Base-by-base conservation (phyloP, 2,113 vertebrate species). In the Solea senegalensis region DNA sequence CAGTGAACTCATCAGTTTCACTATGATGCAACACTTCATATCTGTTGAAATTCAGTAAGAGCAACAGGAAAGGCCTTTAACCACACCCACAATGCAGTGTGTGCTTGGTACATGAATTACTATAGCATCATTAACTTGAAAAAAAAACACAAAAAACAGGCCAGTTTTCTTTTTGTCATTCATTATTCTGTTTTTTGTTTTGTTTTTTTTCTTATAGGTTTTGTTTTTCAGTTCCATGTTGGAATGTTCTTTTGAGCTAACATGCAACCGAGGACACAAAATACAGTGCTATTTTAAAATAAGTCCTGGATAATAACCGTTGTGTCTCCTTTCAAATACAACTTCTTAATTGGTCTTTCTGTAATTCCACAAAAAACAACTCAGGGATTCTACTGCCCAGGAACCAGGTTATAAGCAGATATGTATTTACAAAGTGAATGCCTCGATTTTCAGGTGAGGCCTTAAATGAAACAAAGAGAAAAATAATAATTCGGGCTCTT, bases 301-400 rank as follows among this genome's bases (percentile, higher is more conserved):
- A n/a, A 54, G 53, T 62, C 10, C 2, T n/a, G 2, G 8, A 54
- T 7, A 43, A 9, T 2, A 43, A 62, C n/a, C 21, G 8, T 55
- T 48, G 40, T 46, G 49, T 71, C 34, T 43, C 15, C 21, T n/a
- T 53, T 65, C 39, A 40, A 6, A 67, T 55, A n/a, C 28, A 16
- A 11, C 26, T 9, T 7, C 8, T 14, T 46, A 21, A 21, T 27
- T 49, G 27, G 53, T 71, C 9, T 53, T 21, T 48, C n/a, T 8
- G 0, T 51, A 60, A 28, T 21, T 21, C 21, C 39, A 13, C 3
- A 3, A 15, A 54, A 54, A 46, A 55, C 40, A 63, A 16, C 3
- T 46, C 11, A 58, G 15, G 28, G 34, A 15, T 34, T 63, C 11
- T 55, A 5, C 21, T 1, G 12, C 21, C 21, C 21, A 21, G 21